phyloP scores from a whole-genome alignment of 2,888 invertebrate genomes.

The Sclerodermus sp. region DNA sequence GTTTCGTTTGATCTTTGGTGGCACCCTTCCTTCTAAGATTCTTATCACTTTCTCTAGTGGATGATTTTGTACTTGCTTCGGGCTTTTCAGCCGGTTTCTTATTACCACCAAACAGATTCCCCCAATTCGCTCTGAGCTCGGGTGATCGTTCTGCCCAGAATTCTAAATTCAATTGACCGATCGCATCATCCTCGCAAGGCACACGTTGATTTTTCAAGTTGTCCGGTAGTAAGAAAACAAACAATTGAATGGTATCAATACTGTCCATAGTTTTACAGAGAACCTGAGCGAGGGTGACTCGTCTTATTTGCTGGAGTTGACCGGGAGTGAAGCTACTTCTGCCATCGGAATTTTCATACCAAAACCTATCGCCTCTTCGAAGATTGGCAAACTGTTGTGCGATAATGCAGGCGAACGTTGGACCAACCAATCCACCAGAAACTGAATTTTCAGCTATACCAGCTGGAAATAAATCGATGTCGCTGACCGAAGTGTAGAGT shows the following conservation, averaged over 20 bases:
- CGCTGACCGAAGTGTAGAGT: slow-evolving; percentile 69
- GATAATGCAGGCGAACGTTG: slow-evolving; percentile 85
- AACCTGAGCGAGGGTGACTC: slow-evolving; percentile 72
- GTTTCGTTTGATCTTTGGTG: slow-evolving; percentile 7
- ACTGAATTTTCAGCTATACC: slow-evolving; percentile 82
- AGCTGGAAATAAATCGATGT: slow-evolving; percentile 83
- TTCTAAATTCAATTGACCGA: slow-evolving; percentile 64
- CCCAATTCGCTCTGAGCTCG: neutral
- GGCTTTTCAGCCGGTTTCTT: neutral
- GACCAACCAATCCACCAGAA: slow-evolving; percentile 78
- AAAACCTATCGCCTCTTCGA: slow-evolving; percentile 77
- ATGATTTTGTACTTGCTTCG: neutral
- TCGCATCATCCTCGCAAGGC: slow-evolving; percentile 61
- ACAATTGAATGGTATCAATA: slow-evolving; percentile 71
- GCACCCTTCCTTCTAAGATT: too few relatives aligned
- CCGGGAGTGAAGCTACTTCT: slow-evolving; percentile 76
- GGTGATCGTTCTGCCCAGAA: slow-evolving; percentile 64
- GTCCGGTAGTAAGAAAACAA: slow-evolving; percentile 68
- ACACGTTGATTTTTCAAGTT: slow-evolving; percentile 64
- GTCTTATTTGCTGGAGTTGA: slow-evolving; percentile 74
- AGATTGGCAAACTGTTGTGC: slow-evolving; percentile 82
- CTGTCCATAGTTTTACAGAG: slow-evolving; percentile 69
- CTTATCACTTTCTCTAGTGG: neutral
- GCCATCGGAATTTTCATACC: slow-evolving; percentile 75
- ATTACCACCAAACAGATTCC: neutral